These are phyloP conservation scores for Alethe castanea DNA, from an alignment of 2,113 vertebrate species.

Conservation along the genomic window DNA sequence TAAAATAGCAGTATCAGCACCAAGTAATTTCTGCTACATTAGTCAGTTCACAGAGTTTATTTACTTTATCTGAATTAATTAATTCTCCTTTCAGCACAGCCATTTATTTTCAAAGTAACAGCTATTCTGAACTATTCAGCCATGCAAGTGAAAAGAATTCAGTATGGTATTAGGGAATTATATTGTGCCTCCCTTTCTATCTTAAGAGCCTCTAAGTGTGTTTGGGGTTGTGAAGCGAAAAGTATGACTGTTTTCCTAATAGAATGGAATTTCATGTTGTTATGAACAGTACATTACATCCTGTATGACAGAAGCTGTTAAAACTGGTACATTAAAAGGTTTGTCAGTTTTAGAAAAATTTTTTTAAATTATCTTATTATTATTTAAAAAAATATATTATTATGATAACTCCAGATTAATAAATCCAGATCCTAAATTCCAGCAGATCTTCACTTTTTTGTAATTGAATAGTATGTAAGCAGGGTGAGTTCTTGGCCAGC, in stretches of 20 bases:
- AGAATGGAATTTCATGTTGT: neutral
- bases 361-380: neutral
- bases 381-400: no score
- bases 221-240: neutral
- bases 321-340: neutral
- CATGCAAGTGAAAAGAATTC: constrained; percentile 16
- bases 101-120: constrained; percentile 56
- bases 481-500: neutral
- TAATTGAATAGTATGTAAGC: neutral
- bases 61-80: constrained; percentile 64
- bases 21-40: constrained; percentile 54
- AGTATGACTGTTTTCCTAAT: neutral
- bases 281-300: neutral
- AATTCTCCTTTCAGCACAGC: constrained; percentile 24
- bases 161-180: neutral
- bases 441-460: neutral
- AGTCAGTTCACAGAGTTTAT: constrained; percentile 54
- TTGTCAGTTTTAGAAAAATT: neutral
- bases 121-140: constrained; percentile 2
- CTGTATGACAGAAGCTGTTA: neutral
- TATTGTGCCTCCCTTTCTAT: neutral
- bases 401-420: neutral
- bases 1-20: constrained; percentile 54
- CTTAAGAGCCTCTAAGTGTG: neutral
- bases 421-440: neutral